Conservation (phyloP, 2,797 vertebrate genomes). For the Lerista edwardsae region DNA sequence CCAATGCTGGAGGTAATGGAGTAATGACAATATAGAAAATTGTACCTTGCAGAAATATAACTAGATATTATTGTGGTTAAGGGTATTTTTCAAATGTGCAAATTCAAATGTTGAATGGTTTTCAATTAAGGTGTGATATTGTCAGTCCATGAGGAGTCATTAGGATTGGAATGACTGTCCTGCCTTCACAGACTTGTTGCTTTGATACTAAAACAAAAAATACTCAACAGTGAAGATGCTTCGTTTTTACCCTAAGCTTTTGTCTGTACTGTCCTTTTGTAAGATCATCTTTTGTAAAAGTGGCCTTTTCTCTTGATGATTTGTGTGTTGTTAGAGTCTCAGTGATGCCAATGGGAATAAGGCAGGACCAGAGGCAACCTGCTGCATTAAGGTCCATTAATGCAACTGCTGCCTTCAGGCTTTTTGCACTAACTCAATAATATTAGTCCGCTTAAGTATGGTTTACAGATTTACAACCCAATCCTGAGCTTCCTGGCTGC, state of each 20-base stretch:
- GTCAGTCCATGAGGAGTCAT: conserved; percentile 8
- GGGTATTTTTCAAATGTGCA: too few species aligned
- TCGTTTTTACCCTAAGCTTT: accelerated
- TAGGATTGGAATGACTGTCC: conserved; percentile 24
- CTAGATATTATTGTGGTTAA: background rate
- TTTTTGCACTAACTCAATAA: background rate
- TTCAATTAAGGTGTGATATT: conserved; percentile 25
- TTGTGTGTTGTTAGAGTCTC: conserved; percentile 32
- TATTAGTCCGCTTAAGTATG: background rate
- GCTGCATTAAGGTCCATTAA: background rate
- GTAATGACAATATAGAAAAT: conserved; percentile 2
- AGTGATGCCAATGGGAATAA: background rate
- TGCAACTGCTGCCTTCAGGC: conserved; percentile 16
- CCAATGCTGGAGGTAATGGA: background rate
- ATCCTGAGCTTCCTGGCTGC: too few species aligned
- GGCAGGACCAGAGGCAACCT: conserved; percentile 24
- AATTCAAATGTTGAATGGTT: conserved; percentile 32
- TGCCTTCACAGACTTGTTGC: background rate
- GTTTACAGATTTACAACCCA: conserved; percentile 44
- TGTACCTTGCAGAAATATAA: background rate
- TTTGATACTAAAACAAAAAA: background rate
- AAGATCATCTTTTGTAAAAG: background rate
- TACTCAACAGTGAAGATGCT: background rate
- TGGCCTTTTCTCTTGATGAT: conserved; percentile 8
- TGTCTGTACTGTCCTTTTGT: background rate